Evolutionary conservation across 1,140 invertebrate genomes (phyloP), one percentile per base, ranked within the genome.

Genomic region (Tetramorium parvispinum): DNA sequence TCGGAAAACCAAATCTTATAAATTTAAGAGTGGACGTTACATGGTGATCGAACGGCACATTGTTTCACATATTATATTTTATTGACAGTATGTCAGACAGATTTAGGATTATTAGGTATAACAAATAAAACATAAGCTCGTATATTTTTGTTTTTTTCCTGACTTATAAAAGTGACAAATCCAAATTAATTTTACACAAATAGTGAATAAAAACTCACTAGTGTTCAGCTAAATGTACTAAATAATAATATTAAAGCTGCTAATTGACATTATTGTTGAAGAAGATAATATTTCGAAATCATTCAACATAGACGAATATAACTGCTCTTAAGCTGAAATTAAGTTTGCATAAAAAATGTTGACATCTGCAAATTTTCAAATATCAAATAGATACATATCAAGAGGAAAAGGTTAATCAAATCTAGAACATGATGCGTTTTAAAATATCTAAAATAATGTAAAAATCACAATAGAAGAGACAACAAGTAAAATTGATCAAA

Each of bases 381-480:
- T 0, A 27, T 53, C 3, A 46, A 27, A 61, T n/a, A n/a, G n/a
- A n/a, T 77, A 21, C 10, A 13, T 3, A 0, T 46, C 6, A 7
- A 3, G 2, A n/a, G 0, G 0, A 37, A 37, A 51, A 61, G 4
- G 0, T 0, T 61, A 77, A 63, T 49, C 18, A 37, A 78, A 8
- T 16, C 8, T 6, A 4, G 11, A 49, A 21, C 21, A 18, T 27
- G 18, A 43, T 8, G 1, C 63, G 16, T 78, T 76, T 1, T 18
- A 59, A 59, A 76, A 76, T 43, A 76, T 43, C 49, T 49, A n/a
- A n/a, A n/a, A n/a, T n/a, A 37, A 21, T 53, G n/a, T n/a, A 2
- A 59, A 78, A 27, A 51, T 3, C 0, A 0, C 2, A 61, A n/a
- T 32, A 27, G 3, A 2, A 16, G 32, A 78, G 10, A n/a, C 8